A percentile compares a stretch with the other conserved stretches of the same genome.
Conservation (phyloP, 2,113 vertebrate genomes). For the Lepisosteus osseus region DNA sequence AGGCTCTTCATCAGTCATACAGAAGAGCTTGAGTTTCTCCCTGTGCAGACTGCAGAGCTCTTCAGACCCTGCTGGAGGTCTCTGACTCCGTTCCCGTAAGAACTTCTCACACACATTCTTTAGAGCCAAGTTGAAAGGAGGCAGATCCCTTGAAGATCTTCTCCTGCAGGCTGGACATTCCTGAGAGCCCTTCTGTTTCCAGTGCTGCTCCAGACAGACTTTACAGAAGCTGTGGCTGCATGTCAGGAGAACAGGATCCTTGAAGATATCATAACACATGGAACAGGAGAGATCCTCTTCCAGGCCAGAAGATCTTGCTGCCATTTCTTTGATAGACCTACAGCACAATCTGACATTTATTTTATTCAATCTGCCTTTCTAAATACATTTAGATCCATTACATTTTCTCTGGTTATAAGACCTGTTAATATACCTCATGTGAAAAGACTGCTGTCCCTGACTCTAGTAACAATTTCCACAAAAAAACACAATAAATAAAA, state of each 20-base stretch:
- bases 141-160: constrained; percentile 3
- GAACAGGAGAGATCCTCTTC: constrained; percentile 31
- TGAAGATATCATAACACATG: constrained; percentile 31
- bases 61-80: not conserved
- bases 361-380: too few relatives aligned
- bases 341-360: too few relatives aligned
- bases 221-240: too few relatives aligned
- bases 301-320: not conserved
- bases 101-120: constrained; percentile 32
- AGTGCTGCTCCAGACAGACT: too few relatives aligned
- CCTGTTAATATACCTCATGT: too few relatives aligned
- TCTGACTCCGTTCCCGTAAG: not conserved
- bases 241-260: constrained; percentile 9
- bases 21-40: constrained; percentile 26
- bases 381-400: too few relatives aligned
- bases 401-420: too few relatives aligned
- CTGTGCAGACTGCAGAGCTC: constrained; percentile 18
- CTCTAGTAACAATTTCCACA: too few relatives aligned
- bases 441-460: too few relatives aligned
- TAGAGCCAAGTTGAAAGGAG: constrained; percentile 21
- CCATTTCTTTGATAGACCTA: constrained; percentile 17
- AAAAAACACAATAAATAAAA: too few relatives aligned
- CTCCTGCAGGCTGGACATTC: constrained; percentile 12
- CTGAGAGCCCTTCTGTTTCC: too few relatives aligned
- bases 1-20: constrained; percentile 11